Evolutionary conservation across 2,797 vertebrate genomes (phyloP).

Genomic region (Coregonus sp.): DNA sequence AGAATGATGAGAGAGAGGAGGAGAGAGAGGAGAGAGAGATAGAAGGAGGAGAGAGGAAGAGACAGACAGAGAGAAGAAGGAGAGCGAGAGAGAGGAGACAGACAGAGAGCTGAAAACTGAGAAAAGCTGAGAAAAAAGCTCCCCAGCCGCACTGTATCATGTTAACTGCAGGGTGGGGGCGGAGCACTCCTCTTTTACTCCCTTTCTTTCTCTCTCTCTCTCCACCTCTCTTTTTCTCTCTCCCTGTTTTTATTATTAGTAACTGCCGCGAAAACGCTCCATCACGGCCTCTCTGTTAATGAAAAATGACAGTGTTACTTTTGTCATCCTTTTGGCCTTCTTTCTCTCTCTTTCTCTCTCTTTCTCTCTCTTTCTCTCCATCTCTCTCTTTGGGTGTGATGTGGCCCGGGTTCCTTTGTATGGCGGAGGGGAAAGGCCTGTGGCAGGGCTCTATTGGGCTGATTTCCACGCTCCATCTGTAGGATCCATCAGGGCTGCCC

Average conservation of each 20-base stretch:
- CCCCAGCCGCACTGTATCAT: constrained; percentile 77
- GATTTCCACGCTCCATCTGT: constrained; percentile 99
- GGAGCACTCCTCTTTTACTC: constrained; percentile 41
- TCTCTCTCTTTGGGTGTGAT: constrained; percentile 59
- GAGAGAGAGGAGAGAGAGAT: not conserved
- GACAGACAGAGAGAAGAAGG: constrained; percentile 2
- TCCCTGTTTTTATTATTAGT: constrained; percentile 72
- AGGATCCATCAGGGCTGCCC: constrained; percentile 97
- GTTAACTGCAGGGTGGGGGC: constrained; percentile 75
- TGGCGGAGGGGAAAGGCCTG: constrained; percentile 83
- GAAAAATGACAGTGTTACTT: constrained; percentile 95
- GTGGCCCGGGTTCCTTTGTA: constrained; percentile 85
- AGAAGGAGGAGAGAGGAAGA: not conserved
- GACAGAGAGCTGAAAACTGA: constrained; percentile 55
- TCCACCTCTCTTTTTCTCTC: constrained; percentile 45
- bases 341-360: constrained; percentile 67
- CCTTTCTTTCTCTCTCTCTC: constrained; percentile 52
- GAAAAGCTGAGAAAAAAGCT: constrained; percentile 56
- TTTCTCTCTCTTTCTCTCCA: constrained; percentile 32
- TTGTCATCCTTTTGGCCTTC: constrained; percentile 89
- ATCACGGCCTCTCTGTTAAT: constrained; percentile 84
- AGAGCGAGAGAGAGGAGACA: constrained; percentile 29
- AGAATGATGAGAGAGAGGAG: too few species aligned
- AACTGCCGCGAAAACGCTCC: constrained; percentile 76
- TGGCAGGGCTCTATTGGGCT: constrained; percentile 97